Percentiles rank a stretch among this genome's conserved stretches.
Conservation (phyloP, 2,797 vertebrate species). For the Dallia pectoralis region DNA sequence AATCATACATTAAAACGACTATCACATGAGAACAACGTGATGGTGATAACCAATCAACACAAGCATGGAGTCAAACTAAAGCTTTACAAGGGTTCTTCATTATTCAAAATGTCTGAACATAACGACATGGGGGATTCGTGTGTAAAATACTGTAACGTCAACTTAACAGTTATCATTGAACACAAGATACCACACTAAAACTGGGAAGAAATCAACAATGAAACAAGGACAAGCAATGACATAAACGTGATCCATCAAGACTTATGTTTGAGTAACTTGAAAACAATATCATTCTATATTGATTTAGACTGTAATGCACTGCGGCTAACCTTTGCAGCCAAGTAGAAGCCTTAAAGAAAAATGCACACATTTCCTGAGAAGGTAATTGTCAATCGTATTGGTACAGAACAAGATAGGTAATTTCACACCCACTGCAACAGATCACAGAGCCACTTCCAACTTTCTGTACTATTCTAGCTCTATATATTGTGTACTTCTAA, state of each 20-base stretch:
- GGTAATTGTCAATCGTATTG: constrained; percentile 89
- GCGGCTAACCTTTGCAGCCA: constrained; percentile 54
- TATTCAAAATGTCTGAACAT: background rate
- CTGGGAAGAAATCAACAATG: background rate
- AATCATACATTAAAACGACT: background rate
- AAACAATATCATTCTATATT: constrained; percentile 20
- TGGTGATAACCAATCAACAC: background rate
- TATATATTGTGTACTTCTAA: constrained; percentile 7
- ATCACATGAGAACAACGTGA: background rate
- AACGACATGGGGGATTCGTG: background rate
- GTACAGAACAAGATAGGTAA: constrained; percentile 77
- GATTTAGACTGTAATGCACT: constrained; percentile 67
- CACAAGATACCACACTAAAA: constrained; percentile 2
- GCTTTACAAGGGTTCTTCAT: background rate
- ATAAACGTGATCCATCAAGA: constrained; percentile 32
- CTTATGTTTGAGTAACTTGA: constrained; percentile 26
- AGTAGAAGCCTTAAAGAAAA: constrained; percentile 75
- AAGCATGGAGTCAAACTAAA: background rate
- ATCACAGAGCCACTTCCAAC: constrained; percentile 47
- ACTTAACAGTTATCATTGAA: constrained; percentile 3
- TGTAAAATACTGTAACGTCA: background rate
- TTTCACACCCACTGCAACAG: constrained; percentile 40
- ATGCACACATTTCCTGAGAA: constrained; percentile 92
- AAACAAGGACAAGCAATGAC: constrained; percentile 14
- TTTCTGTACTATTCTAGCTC: constrained; percentile 52